A percentile compares a stretch with the other conserved stretches of the same genome.
phyloP scores from a whole-genome alignment of 2,797 vertebrate species.

The Trichosurus vulpecula region DNA sequence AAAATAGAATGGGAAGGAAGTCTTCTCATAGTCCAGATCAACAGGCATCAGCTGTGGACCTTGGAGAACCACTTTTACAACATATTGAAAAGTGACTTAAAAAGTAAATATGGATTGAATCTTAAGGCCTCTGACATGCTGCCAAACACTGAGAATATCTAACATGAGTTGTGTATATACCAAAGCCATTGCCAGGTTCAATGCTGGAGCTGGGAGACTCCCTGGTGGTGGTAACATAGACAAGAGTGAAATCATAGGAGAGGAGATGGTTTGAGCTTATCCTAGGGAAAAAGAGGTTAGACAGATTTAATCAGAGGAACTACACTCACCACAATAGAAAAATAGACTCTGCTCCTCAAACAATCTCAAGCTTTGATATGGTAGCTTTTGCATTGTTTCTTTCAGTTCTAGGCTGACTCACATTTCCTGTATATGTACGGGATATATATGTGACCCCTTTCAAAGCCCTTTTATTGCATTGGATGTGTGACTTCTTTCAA shows the following conservation, averaged over 20 bases:
- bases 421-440: background rate
- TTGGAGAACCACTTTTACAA: background rate
- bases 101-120: background rate
- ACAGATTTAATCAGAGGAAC: background rate
- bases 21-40: background rate
- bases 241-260: background rate
- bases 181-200: background rate
- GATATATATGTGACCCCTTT: background rate
- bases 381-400: background rate
- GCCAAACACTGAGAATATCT: background rate
- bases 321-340: background rate
- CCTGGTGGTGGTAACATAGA: background rate
- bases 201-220: background rate
- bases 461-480: background rate
- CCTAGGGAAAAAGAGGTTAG: background rate
- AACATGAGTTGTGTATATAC: background rate
- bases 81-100: background rate
- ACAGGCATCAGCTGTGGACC: background rate
- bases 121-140: background rate
- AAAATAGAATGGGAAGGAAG: background rate
- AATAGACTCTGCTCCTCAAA: background rate
- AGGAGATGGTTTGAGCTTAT: background rate
- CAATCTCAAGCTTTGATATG: background rate
- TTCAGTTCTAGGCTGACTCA: background rate
- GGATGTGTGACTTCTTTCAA: too few relatives aligned